These are phyloP conservation scores for Rhyacophila brunnea DNA, from an alignment of 1,140 invertebrate species.

Conservation along the genomic window DNA sequence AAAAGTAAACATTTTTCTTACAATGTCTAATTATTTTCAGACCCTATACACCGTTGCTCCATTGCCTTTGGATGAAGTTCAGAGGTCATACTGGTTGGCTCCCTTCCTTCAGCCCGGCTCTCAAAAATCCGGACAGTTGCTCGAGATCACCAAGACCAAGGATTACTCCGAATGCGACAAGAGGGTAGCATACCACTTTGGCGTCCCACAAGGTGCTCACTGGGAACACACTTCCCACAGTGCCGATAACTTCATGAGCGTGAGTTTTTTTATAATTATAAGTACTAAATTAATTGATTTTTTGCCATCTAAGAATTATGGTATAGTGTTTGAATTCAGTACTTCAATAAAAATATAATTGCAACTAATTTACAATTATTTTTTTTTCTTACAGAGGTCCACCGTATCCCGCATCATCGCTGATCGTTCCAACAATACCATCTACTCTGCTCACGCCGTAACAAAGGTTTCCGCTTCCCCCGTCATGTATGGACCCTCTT, in stretches of 20 bases:
- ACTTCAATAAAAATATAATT: too few relatives aligned
- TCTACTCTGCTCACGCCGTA: conserved; percentile 62
- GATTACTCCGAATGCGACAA: conserved; percentile 64
- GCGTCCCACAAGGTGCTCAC: conserved; percentile 52
- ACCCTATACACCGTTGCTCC: conserved; percentile 64
- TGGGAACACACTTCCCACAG: conserved; percentile 57
- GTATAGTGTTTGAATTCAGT: neutral
- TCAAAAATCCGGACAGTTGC: conserved; percentile 47
- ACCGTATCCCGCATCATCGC: conserved; percentile 57
- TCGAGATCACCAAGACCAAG: conserved; percentile 65
- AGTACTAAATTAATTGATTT: too few relatives aligned
- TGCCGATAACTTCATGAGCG: conserved; percentile 57
- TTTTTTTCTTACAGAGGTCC: conserved; percentile 44
- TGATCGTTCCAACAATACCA: conserved; percentile 54
- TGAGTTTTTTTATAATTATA: too few relatives aligned
- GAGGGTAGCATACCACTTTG: conserved; percentile 60
- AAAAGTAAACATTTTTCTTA: too few relatives aligned
- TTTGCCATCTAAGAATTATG: too few relatives aligned
- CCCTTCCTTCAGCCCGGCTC: conserved; percentile 46
- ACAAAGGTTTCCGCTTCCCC: conserved; percentile 58
- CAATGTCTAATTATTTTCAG: conserved; percentile 19
- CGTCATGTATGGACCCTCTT: conserved; percentile 41
- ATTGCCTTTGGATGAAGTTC: conserved; percentile 51
- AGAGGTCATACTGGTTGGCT: conserved; percentile 50
- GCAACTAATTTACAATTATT: too few relatives aligned